Percentiles rank a stretch among this genome's conserved stretches.
These are phyloP conservation scores for Vidua macroura DNA, from an alignment of 2,113 vertebrate species.

Conservation along the genomic window DNA sequence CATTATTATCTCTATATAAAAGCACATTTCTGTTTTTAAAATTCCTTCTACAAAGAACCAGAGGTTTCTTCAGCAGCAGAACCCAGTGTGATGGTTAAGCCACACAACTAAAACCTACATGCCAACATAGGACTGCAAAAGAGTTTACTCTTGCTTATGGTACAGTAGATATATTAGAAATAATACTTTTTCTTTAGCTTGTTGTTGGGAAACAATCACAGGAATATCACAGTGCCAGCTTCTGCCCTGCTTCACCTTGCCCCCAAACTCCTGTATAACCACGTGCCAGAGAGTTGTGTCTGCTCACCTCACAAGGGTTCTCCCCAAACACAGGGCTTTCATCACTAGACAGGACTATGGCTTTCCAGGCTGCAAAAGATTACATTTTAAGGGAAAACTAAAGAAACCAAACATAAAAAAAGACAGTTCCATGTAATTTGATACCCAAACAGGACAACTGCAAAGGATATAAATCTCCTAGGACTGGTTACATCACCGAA, in stretches of 20 bases:
- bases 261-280: too few species aligned
- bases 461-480: background rate
- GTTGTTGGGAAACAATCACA: background rate
- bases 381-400: background rate
- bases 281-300: accelerated
- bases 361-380: background rate
- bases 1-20: background rate
- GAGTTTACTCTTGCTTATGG: background rate
- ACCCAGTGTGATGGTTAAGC: background rate
- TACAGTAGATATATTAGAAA: background rate
- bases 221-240: background rate
- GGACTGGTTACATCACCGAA: background rate
- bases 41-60: background rate
- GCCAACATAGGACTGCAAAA: background rate
- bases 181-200: background rate
- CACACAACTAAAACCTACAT: background rate
- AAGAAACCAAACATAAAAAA: background rate
- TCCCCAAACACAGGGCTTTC: background rate
- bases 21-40: background rate
- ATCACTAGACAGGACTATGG: background rate
- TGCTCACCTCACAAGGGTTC: background rate
- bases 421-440: background rate
- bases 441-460: background rate
- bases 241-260: background rate
- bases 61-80: background rate